phyloP scores from a whole-genome alignment of 2,888 invertebrate species.

The Spodoptera littoralis region DNA sequence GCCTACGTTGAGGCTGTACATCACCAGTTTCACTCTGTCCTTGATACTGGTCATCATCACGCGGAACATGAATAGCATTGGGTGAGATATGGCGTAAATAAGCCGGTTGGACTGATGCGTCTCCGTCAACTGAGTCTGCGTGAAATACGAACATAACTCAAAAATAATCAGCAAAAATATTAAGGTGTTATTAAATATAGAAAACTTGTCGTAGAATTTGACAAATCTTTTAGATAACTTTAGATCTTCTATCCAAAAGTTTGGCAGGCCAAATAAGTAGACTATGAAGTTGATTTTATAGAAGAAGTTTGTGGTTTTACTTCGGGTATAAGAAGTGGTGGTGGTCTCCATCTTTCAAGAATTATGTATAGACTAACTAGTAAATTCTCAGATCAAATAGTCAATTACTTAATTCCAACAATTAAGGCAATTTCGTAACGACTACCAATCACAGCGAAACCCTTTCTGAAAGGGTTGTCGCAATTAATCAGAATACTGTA shows the following conservation, averaged over 20 bases:
- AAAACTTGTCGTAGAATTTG: slow-evolving; percentile 40
- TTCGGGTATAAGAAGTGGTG: slow-evolving; percentile 23
- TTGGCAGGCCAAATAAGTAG: slow-evolving; percentile 57
- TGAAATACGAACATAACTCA: slow-evolving; percentile 61
- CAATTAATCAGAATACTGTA: neutral
- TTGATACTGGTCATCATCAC: slow-evolving; percentile 51
- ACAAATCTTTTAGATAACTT: slow-evolving; percentile 49
- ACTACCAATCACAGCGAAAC: slow-evolving; percentile 22
- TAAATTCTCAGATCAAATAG: neutral
- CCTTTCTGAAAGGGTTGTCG: slow-evolving; percentile 29
- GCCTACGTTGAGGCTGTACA: slow-evolving; percentile 56
- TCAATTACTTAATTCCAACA: slow-evolving; percentile 3
- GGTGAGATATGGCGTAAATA: slow-evolving; percentile 62
- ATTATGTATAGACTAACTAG: neutral
- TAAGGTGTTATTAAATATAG: slow-evolving; percentile 43
- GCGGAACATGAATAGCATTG: slow-evolving; percentile 55
- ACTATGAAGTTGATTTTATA: slow-evolving; percentile 51
- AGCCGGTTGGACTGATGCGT: slow-evolving; percentile 62
- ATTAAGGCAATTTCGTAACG: slow-evolving; percentile 13
- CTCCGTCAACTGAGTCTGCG: slow-evolving; percentile 57
- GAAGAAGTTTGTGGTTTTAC: slow-evolving; percentile 56
- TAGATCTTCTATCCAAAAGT: slow-evolving; percentile 64
- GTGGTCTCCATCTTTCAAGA: slow-evolving; percentile 27
- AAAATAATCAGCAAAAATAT: slow-evolving; percentile 54
- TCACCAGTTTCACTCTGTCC: slow-evolving; percentile 52